These are phyloP conservation scores for Protaetia brevitarsis DNA, from an alignment of 1,140 invertebrate species.

Conservation along the genomic window DNA sequence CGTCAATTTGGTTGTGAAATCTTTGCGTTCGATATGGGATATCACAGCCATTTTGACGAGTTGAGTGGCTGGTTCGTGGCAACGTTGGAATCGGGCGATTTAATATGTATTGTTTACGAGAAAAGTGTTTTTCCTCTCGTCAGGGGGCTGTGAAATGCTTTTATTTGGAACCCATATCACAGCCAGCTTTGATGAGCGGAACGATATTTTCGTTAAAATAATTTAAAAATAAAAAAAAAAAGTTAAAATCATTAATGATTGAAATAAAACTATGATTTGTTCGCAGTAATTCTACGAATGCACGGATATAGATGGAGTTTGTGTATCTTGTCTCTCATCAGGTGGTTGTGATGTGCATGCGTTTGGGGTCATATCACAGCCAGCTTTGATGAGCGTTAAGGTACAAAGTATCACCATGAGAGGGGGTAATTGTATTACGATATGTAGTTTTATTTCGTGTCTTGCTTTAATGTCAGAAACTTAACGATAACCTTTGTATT, in stretches of 20 bases:
- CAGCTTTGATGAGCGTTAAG: conserved; percentile 83
- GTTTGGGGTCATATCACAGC: conserved; percentile 76
- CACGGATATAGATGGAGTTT: neutral
- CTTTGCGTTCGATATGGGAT: conserved; percentile 61
- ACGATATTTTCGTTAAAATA: conserved; percentile 28
- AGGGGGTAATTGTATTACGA: neutral
- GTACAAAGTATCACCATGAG: conserved; percentile 20
- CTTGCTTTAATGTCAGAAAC: too few species aligned
- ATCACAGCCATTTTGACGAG: conserved; percentile 89
- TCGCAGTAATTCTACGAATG: neutral
- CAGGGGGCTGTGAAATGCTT: conserved; percentile 80
- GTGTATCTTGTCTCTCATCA: conserved; percentile 57
- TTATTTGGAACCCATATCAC: conserved; percentile 72
- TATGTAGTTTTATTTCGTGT: neutral
- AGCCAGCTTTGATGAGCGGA: conserved; percentile 90
- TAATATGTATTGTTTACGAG: neutral
- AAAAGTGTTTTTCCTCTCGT: conserved; percentile 53
- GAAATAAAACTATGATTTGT: neutral
- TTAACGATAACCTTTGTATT: neutral
- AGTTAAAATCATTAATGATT: neutral
- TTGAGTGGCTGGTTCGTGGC: conserved; percentile 55
- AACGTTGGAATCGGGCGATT: too few species aligned
- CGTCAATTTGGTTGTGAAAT: conserved; percentile 83
- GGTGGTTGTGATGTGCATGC: conserved; percentile 77
- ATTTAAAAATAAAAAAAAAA: neutral